Evolutionary conservation across 2,113 vertebrate species (phyloP).

Genomic region (Gnathonemus echidnorhynchus): DNA sequence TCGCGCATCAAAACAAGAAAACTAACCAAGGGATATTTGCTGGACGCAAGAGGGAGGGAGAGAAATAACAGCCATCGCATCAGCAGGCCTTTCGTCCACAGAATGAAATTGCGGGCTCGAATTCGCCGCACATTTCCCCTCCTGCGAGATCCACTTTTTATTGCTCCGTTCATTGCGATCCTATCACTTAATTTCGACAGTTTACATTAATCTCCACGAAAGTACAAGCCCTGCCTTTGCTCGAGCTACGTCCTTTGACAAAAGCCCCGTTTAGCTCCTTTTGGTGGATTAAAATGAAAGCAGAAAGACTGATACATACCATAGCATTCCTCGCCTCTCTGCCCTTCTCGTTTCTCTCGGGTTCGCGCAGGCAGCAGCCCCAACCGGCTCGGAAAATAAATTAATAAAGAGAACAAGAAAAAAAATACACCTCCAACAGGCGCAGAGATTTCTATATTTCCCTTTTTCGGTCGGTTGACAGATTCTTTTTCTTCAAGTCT

Average conservation of each 20-base stretch:
- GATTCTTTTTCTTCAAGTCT: slow-evolving; percentile 30
- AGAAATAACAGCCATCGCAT: not conserved
- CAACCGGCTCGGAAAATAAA: slow-evolving; percentile 42
- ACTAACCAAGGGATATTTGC: slow-evolving; percentile 5
- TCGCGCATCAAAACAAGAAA: not conserved
- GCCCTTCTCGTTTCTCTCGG: slow-evolving; percentile 33
- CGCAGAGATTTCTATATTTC: slow-evolving; percentile 37
- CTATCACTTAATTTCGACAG: slow-evolving; percentile 22
- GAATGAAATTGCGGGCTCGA: slow-evolving; percentile 28
- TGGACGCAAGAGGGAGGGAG: not conserved
- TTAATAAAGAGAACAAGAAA: slow-evolving; percentile 32
- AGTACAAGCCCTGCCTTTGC: not conserved
- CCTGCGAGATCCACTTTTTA: slow-evolving; percentile 43
- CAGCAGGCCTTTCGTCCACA: slow-evolving; percentile 11
- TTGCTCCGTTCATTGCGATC: slow-evolving; percentile 28
- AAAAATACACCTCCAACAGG: slow-evolving; percentile 38
- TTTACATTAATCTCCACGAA: not conserved
- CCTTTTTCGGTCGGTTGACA: slow-evolving; percentile 27
- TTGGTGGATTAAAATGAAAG: not conserved
- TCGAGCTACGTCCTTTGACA: not conserved
- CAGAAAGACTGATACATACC: slow-evolving; percentile 56
- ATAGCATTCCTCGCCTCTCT: slow-evolving; percentile 49
- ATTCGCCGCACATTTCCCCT: slow-evolving; percentile 34
- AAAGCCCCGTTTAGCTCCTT: not conserved
- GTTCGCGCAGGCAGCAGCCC: slow-evolving; percentile 31